Conservation (phyloP, 2,888 invertebrate species). For the Nomada fucata region DNA sequence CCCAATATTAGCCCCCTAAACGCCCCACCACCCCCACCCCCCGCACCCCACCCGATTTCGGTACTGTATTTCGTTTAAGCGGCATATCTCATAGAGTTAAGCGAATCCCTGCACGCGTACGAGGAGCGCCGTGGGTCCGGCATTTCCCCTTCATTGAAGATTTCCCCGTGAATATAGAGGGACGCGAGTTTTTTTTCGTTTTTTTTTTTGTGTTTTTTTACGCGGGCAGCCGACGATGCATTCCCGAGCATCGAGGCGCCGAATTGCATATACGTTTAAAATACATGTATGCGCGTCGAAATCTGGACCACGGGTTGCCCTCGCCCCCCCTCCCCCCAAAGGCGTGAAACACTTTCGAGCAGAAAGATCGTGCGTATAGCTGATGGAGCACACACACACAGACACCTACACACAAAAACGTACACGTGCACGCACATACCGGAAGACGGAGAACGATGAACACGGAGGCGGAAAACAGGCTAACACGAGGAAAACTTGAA, state of each 20-base stretch:
- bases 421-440: not conserved
- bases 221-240: constrained; percentile 15
- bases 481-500: not conserved
- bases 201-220: not conserved
- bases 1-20: not conserved
- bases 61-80: constrained; percentile 57
- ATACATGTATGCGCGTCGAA: constrained; percentile 8
- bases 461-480: not conserved
- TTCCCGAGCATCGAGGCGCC: constrained; percentile 17
- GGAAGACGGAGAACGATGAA: not conserved
- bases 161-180: no score
- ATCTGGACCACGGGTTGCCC: constrained; percentile 56
- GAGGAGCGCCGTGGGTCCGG: constrained; percentile 55
- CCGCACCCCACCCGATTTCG: constrained; percentile 35
- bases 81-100: constrained; percentile 69
- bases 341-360: constrained; percentile 64
- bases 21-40: no score
- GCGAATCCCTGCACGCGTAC: constrained; percentile 46
- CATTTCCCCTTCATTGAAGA: constrained; percentile 15
- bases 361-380: constrained; percentile 64
- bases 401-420: not conserved
- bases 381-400: constrained; percentile 37
- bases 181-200: no score
- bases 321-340: constrained; percentile 42
- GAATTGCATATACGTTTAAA: constrained; percentile 11